Evolutionary conservation across 1,140 invertebrate species (phyloP).

Genomic region (Heliconius congener): DNA sequence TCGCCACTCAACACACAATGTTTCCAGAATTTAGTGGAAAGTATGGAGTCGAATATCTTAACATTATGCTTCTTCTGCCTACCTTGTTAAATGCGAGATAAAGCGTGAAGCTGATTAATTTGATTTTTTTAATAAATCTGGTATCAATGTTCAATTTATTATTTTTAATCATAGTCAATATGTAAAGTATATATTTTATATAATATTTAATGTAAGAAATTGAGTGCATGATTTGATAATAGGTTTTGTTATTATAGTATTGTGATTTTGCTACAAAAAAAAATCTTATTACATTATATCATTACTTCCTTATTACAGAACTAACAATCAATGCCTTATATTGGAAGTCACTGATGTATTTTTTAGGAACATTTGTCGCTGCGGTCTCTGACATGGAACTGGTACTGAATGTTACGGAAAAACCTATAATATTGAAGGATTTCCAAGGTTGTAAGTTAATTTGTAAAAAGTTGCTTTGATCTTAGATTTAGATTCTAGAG

Average conservation of each 20-base stretch:
- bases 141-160: too few species aligned
- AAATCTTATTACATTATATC: neutral
- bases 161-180: neutral
- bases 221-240: neutral
- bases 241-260: neutral
- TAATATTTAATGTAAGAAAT: too few species aligned
- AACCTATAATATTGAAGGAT: conserved; percentile 18
- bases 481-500: neutral
- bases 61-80: too few species aligned
- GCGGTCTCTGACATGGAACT: conserved; percentile 22
- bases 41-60: too few species aligned
- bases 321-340: neutral
- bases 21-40: too few species aligned
- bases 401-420: conserved; percentile 33
- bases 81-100: too few species aligned
- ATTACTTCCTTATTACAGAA: conserved; percentile 5
- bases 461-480: neutral
- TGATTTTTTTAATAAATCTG: too few species aligned
- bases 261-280: neutral
- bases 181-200: too few species aligned
- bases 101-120: too few species aligned
- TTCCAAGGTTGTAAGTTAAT: conserved; percentile 9
- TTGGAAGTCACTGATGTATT: conserved; percentile 15
- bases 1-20: too few species aligned
- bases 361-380: conserved; percentile 28